Percentiles rank a stretch among this genome's conserved stretches.
These are phyloP conservation scores for Marcusenius ussheri DNA, from an alignment of 2,113 vertebrate species.

Conservation along the genomic window DNA sequence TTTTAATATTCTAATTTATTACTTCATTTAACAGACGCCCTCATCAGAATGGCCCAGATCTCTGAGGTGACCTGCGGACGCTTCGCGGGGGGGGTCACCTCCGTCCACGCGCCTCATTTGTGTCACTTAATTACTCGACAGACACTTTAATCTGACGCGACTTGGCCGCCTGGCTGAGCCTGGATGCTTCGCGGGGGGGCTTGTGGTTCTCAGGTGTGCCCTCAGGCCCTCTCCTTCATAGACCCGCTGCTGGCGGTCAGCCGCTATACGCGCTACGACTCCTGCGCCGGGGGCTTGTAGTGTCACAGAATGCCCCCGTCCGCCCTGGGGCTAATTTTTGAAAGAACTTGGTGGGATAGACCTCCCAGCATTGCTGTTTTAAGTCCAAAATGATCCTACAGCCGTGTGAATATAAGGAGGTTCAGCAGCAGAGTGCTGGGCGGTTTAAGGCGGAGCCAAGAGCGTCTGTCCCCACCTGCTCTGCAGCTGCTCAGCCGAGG, in stretches of 20 bases:
- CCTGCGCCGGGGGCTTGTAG: background rate
- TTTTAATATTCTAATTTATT: conserved; percentile 12
- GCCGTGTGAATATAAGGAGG: background rate
- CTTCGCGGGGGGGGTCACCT: background rate
- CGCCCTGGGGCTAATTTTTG: background rate
- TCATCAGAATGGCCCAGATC: background rate
- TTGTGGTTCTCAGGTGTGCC: background rate
- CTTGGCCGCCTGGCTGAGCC: background rate
- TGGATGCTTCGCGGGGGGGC: background rate
- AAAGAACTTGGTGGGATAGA: background rate
- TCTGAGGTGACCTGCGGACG: background rate
- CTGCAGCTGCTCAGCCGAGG: conserved; percentile 69
- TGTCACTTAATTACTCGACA: conserved; percentile 3
- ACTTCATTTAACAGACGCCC: background rate
- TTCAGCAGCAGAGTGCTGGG: background rate
- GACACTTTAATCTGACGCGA: background rate
- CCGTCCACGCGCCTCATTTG: too few relatives aligned
- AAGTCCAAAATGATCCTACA: background rate
- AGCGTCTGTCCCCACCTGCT: conserved; percentile 64
- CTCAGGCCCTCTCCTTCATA: background rate
- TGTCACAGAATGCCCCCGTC: background rate
- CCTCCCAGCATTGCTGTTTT: background rate
- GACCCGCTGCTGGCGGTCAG: background rate
- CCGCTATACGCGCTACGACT: background rate
- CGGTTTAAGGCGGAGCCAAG: background rate